Base-by-base conservation (phyloP, 2,113 vertebrate genomes). In the Lutjanus erythropterus region DNA sequence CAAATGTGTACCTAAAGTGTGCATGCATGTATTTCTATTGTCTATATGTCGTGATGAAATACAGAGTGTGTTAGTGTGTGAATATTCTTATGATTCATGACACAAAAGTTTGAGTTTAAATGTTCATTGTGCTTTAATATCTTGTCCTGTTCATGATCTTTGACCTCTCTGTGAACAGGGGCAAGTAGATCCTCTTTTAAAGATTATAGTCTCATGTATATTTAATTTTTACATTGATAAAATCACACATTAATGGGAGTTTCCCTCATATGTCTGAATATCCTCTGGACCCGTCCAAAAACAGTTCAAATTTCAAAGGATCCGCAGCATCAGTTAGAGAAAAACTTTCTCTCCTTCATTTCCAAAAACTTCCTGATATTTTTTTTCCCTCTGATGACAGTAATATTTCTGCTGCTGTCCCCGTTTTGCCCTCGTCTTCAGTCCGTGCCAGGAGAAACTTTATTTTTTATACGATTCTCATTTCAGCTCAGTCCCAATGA, bases 401-500 rank as follows among this genome's bases (percentile, higher is more conserved):
- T 18, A 35, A 58, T 73, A 73, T 70, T 73, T 84, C 29, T 65
- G n/a, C 50, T 65, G 19, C 8, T 82, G 85, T 80, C 69, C 69
- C 69, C 31, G 9, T 37, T 74, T 62, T 71, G 52, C 69, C 77
- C 39, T 61, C 1, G 46, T 74, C 39, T 65, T 56, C 44, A 61
- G 56, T 74, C 39, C 5, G 15, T 64, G 62, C 23, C 35, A 60
- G 56, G 55, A 65, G 60, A 78, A 77, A 74, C 79, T 44, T 64
- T 62, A 61, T 76, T 77, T 81, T 67, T 62, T 15, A 49, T 31
- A 42, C 8, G 16, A 42, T 52, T 70, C 29, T 23, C 65, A 73
- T 81, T 81, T 84, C 15, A 49, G 47, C 41, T 58, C 35, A 60
- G 68, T 65, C 50, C 69, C 52, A 25, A 4, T 71, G 70, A 74